A percentile compares a stretch with the other conserved stretches of the same genome.
These are phyloP conservation scores for Phrixothrix hirtus DNA, from an alignment of 2,888 invertebrate genomes.

Conservation along the genomic window DNA sequence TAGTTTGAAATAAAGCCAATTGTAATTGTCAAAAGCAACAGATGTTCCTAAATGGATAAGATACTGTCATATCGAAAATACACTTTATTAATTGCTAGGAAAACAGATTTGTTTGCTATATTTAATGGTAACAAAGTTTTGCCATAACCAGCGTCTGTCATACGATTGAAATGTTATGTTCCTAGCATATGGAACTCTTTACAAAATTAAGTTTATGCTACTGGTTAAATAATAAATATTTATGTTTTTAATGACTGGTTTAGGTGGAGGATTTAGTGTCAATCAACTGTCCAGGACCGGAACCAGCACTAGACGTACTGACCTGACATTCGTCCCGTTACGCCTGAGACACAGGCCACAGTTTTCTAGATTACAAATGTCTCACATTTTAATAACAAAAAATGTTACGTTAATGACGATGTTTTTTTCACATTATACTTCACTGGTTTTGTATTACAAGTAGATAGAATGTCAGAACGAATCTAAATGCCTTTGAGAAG, in stretches of 20 bases:
- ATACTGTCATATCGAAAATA: conserved; percentile 47
- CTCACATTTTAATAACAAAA: conserved; percentile 18
- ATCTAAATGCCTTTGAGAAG: conserved; percentile 7
- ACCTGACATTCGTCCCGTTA: conserved; percentile 19
- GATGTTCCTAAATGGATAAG: conserved; percentile 50
- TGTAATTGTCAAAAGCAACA: conserved; percentile 41
- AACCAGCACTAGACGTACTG: conserved; percentile 20
- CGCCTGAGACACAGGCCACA: conserved; percentile 14
- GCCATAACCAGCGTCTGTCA: conserved; percentile 42
- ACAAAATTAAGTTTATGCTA: conserved; percentile 40
- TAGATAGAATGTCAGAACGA: conserved; percentile 22
- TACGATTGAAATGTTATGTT: conserved; percentile 44
- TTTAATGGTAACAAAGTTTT: conserved; percentile 45
- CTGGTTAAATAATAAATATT: conserved; percentile 48
- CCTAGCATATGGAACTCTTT: conserved; percentile 45
- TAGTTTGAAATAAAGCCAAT: no score
- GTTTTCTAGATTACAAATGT: conserved; percentile 25
- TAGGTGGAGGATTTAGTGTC: conserved; percentile 36
- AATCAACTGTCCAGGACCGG: conserved; percentile 30
- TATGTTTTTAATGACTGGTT: conserved; percentile 41
- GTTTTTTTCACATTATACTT: conserved; percentile 22
- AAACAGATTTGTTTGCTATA: conserved; percentile 47
- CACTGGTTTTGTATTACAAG: conserved; percentile 24
- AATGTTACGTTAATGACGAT: conserved; percentile 26
- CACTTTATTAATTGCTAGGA: conserved; percentile 49